Evolutionary conservation across 2,797 vertebrate species (phyloP).

Genomic region (Sphenodon punctatus): DNA sequence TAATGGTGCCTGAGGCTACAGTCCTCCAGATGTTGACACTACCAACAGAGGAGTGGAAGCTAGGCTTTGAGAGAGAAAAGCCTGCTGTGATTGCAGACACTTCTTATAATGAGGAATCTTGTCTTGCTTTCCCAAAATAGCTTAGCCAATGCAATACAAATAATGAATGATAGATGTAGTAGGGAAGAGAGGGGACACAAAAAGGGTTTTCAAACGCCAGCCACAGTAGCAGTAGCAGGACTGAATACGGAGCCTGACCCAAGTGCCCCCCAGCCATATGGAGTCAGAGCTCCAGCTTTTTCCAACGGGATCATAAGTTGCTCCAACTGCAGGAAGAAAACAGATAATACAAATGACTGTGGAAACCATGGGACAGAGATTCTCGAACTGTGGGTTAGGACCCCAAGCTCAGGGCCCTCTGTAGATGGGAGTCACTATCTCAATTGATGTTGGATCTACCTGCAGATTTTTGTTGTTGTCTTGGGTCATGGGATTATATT

Average conservation of each 20-base stretch:
- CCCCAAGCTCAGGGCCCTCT: too few species aligned
- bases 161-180: background rate
- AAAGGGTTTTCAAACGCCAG: background rate
- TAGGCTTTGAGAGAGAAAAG: slow-evolving; percentile 44
- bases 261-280: background rate
- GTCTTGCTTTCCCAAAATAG: background rate
- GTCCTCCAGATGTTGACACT: slow-evolving; percentile 72
- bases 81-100: slow-evolving; percentile 7
- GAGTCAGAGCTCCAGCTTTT: background rate
- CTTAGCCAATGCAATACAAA: slow-evolving; percentile 20
- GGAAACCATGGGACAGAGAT: too few species aligned
- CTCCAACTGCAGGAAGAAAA: slow-evolving; percentile 14
- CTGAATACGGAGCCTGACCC: background rate
- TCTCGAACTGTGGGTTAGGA: too few species aligned
- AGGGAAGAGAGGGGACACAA: background rate
- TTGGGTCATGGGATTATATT: too few species aligned
- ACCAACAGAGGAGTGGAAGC: slow-evolving; percentile 30
- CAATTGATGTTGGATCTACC: too few species aligned
- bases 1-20: slow-evolving; percentile 69
- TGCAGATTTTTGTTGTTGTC: too few species aligned
- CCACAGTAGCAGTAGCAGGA: background rate
- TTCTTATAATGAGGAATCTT: slow-evolving; percentile 21
- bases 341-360: too few species aligned
- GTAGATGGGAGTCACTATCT: too few species aligned
- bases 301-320: background rate